Evolutionary conservation across 1,140 invertebrate genomes (phyloP), one percentile per base, ranked within the genome.

Genomic region (Ostrea denselamellosa): DNA sequence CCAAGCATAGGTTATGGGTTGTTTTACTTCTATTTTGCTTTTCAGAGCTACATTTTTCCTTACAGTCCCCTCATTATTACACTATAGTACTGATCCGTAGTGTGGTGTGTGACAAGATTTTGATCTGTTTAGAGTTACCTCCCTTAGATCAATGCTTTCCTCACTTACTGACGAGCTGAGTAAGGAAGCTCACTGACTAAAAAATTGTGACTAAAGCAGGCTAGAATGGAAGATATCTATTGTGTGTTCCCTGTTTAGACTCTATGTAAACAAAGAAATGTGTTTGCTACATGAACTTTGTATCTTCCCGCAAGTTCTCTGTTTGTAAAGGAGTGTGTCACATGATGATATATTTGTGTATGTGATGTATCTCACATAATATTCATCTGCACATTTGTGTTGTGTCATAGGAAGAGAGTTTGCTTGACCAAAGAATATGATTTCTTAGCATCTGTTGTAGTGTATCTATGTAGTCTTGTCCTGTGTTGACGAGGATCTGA

Each of bases 1-100:
- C 68, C 68, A 17, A 77, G 28, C 68, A 77, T 77, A 77, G 68
- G 68, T 77, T 77, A 25, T 34, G 22, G 68, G 68, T 77, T 25
- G 28, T 77, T 77, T 77, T 77, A 8, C 10, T 25, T 25, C 12
- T 77, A 77, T 34, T 34, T 34, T 28, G 68, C 68, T 77, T 77
- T 25, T 28, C 68, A 77, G 28, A 77, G 68, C 22, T 77, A 77
- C 28, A 77, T 77, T 77, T 25, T 14, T 8, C 65, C 56, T 2
- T 14, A 62, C 56, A 77, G 28, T 8, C 68, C 68, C 28, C 22
- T 28, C 68, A 62, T 5, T 62, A 17, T 34, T 5, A 34, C 28
- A 77, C 7, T 22, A 17, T 62, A 62, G 25, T 19, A 17, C 25
- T 71, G 28, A 25, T 17, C 22, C 68, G 28, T 10, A 25, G 65